Base-by-base conservation (phyloP, 2,113 vertebrate species). In the Neodontobutis hainanensis region DNA sequence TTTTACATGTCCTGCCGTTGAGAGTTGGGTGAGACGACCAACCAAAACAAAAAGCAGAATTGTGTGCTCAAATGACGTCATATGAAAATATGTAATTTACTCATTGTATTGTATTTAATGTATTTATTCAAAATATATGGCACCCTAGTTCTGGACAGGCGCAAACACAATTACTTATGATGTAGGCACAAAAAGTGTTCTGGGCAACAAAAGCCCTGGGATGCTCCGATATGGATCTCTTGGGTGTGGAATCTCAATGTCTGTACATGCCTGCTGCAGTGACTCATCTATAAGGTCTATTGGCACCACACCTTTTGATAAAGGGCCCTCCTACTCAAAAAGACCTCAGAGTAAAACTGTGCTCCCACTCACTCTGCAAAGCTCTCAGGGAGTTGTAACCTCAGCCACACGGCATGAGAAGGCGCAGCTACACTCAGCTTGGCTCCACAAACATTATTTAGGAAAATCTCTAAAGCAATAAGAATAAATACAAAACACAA, bases 231-330 rank as follows among this genome's bases (percentile, higher is more conserved):
- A 80, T 83, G 75, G 65, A 83, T 87, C 73, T 87, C 69, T 48
- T 69, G 73, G 86, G 85, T 79, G 82, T 84, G 68, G 85, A 82
- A 78, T 40, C 57, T 70, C 57, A 81, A 76, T 80, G 88, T 83
- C 86, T 87, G 78, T 78, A 83, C 89, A 86, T 75, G 91, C 73
- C 83, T 79, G 70, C 69, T 68, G 61, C 76, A 76, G 75, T 92
- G 89, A 92, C 80, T 91, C 89, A 92, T 81, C 77, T 68, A 83
- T 81, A 87, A 85, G 85, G 82, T 89, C 77, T 81, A 81, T 45
- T 85, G 82, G 73, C 65, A 81, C 86, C 87, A 85, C 86, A 84
- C 77, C 84, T 89, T 81, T 61, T 80, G 77, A 85, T 74, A 78
- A 89, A 81, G 64, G 79, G 76, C 70, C 87, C 83, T 87, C 82